Base-by-base conservation (phyloP, 2,797 vertebrate genomes). In the Trematomus bernacchii region DNA sequence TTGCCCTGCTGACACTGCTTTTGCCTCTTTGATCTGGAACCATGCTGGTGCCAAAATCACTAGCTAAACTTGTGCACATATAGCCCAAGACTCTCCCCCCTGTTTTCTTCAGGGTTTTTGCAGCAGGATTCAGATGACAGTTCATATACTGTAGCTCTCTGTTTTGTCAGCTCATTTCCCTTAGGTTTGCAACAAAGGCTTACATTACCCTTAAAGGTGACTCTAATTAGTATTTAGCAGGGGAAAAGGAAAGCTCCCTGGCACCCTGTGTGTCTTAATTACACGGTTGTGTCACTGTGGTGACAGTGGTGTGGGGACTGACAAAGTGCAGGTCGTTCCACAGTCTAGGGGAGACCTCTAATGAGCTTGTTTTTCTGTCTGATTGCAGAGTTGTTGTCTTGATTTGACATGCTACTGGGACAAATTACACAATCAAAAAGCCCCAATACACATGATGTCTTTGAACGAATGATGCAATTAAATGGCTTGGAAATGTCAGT, bases 301-400 rank as follows among this genome's bases (percentile, higher is more conserved):
- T 79, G 92, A 95, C 93, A 69, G 88, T 62, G 57, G 80, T 74
- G 81, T 80, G 78, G 87, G 89, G 88, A 89, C 87, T 90, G 86
- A 84, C 80, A 80, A 81, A 86, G 66, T 70, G 78, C 75, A 65
- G 66, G 79, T 83, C 71, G 40, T 71, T 83, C 74, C 14, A 63
- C 77, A 71, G 84, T 88, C 74, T 61, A 80, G 71, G 66, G 77
- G 79, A 89, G 88, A 87, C 76, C 72, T 82, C 68, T 94, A 93
- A 93, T 92, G 87, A 94, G 92, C 87, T 93, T 92, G 89, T 92
- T 93, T 93, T 91, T 90, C 83, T 82, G 44, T 82, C 58, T 85
- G 79, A 88, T 87, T 76, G 66, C 50, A 18, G 76, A 65, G 76
- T 82, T 89, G 89, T 91, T 91, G 84, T 91, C 79, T 83, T 80